phyloP scores from a whole-genome alignment of 30 jellyfish, hydroid and myxozoan species.

The Hydractinia symbiolongicarpus region DNA sequence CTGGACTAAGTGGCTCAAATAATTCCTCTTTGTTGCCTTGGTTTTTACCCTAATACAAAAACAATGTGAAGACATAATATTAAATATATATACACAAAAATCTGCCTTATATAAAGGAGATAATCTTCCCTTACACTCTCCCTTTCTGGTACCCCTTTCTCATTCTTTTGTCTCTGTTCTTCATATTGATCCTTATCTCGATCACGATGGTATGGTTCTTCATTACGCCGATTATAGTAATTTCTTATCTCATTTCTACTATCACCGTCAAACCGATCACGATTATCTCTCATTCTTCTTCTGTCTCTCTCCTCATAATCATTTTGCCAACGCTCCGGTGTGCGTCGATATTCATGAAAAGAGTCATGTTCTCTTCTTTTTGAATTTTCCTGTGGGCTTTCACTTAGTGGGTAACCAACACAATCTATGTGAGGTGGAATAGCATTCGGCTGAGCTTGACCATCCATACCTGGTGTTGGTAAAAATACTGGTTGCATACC shows the following conservation, averaged over 20 bases:
- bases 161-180: background rate
- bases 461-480: slow-evolving; percentile 24
- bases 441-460: slow-evolving; percentile 5
- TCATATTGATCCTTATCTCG: background rate
- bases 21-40: slow-evolving; percentile 45
- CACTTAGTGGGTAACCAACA: background rate
- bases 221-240: slow-evolving; percentile 3
- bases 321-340: slow-evolving; percentile 1
- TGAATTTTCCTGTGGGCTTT: slow-evolving; percentile 24
- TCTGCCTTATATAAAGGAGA: too few relatives aligned
- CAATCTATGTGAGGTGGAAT: slow-evolving; percentile 22
- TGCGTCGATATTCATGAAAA: slow-evolving; percentile 17
- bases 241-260: slow-evolving; percentile 2
- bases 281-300: slow-evolving; percentile 16
- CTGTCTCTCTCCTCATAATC: slow-evolving; percentile 21
- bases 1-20: slow-evolving; percentile 92
- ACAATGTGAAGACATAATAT: background rate
- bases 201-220: background rate
- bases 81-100: too few relatives aligned
- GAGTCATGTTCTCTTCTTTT: background rate
- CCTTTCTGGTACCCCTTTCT: background rate
- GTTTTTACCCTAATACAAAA: background rate
- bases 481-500: slow-evolving; percentile 19
- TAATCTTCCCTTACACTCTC: background rate
- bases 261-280: slow-evolving; percentile 30